A percentile compares a stretch with the other conserved stretches of the same genome.
Conservation (phyloP, 2,888 invertebrate genomes). For the Opisthograptis luteolata region DNA sequence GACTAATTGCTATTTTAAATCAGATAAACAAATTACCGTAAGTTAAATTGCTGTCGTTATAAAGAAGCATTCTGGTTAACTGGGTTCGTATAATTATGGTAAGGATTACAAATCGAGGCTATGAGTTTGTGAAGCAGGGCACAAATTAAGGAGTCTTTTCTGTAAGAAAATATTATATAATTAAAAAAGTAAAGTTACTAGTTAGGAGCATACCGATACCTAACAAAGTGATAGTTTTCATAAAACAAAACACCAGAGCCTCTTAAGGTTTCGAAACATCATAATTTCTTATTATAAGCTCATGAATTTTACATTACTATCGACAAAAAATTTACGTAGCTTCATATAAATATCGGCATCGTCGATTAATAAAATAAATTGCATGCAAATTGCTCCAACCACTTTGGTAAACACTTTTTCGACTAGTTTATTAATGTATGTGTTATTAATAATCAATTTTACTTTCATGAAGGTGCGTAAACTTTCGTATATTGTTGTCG, state of each 20-base stretch:
- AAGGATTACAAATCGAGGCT: background rate
- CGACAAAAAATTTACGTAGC: slow-evolving; percentile 15
- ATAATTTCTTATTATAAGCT: slow-evolving; percentile 13
- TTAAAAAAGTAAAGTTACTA: too few relatives aligned
- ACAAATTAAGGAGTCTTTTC: too few relatives aligned
- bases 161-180: too few relatives aligned
- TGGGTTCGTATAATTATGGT: background rate
- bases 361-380: slow-evolving; percentile 54
- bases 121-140: too few relatives aligned
- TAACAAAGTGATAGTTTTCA: slow-evolving; percentile 5
- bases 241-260: slow-evolving; percentile 4
- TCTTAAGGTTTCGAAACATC: slow-evolving; percentile 7
- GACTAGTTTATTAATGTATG: slow-evolving; percentile 64
- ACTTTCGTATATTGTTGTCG: slow-evolving; percentile 44
- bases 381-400: slow-evolving; percentile 63
- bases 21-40: slow-evolving; percentile 36
- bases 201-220: too few relatives aligned
- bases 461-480: slow-evolving; percentile 53
- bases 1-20: slow-evolving; percentile 34
- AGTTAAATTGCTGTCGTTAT: background rate
- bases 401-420: slow-evolving; percentile 51
- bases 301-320: slow-evolving; percentile 19
- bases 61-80: background rate
- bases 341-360: slow-evolving; percentile 36
- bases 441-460: slow-evolving; percentile 79